A percentile compares a stretch with the other conserved stretches of the same genome.
These are phyloP conservation scores for Sycophila sp. DNA, from an alignment of 1,140 invertebrate species.

Conservation along the genomic window DNA sequence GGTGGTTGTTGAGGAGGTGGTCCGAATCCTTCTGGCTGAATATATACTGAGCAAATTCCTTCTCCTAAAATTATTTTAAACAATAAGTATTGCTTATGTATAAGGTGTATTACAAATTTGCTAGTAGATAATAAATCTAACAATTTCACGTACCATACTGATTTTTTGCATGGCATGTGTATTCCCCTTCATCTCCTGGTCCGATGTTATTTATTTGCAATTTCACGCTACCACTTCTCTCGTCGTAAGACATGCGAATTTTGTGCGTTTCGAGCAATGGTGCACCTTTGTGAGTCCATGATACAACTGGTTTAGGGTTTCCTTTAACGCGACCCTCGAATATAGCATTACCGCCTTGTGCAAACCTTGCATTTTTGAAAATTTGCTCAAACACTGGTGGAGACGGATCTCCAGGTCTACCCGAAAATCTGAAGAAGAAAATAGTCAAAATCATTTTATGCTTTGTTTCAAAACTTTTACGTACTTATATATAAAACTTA, in stretches of 20 bases:
- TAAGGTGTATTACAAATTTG: not conserved
- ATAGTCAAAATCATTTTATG: not conserved
- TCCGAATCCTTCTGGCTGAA: constrained; percentile 88
- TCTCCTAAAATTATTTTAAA: constrained; percentile 68
- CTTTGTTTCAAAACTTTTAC: too few relatives aligned
- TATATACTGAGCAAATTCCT: constrained; percentile 93
- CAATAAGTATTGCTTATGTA: not conserved
- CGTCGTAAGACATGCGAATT: constrained; percentile 88
- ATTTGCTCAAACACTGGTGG: constrained; percentile 94
- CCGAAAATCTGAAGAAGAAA: constrained; percentile 52
- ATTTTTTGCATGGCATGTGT: constrained; percentile 93
- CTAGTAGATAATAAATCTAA: not conserved
- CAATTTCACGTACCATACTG: constrained; percentile 72
- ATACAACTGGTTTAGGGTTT: constrained; percentile 91
- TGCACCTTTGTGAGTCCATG: constrained; percentile 92
- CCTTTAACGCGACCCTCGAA: constrained; percentile 93
- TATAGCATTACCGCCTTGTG: constrained; percentile 90
- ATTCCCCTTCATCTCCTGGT: constrained; percentile 94
- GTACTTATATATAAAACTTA: too few relatives aligned
- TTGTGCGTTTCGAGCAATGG: constrained; percentile 83
- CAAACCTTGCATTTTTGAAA: constrained; percentile 92
- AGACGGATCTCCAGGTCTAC: constrained; percentile 75
- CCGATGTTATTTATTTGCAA: constrained; percentile 91
- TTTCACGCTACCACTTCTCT: constrained; percentile 85
- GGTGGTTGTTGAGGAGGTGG: constrained; percentile 71